Base-by-base conservation (phyloP, 2,888 invertebrate genomes). In the Adelphocoris suturalis region DNA sequence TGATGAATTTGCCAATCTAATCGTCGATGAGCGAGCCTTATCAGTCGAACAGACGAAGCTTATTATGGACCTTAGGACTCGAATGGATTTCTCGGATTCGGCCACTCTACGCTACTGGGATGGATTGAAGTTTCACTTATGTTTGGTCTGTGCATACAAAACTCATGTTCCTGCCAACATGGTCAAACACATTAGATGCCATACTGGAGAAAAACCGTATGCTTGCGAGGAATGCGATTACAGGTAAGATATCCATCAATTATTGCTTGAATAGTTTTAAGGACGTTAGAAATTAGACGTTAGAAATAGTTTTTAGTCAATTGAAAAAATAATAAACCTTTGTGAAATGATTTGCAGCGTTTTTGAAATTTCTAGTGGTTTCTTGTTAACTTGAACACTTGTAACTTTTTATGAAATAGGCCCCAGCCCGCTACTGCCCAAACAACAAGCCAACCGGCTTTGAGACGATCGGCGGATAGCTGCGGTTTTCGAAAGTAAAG, bases 201-300 rank as follows among this genome's bases (percentile, higher is more conserved):
- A 90, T 57, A 86, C 80, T 0, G 87, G 86, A 0, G 90, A 90
- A 23, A 90, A 81, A 81, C 87, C 78, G 0, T 90, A 57, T 19
- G 78, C 14, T 4, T 90, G 90, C 23, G 27, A 47, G 14, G 37
- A 86, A 14, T 90, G 90, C 14, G 90, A 90, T n/a, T 90, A 90
- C 28, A 46, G 48, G 46, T 80, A 48, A 80, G 19, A 37, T 55
- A 37, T 76, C 7, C 37, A 7, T 37, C 37, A 37, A 37, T 19
- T 57, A n/a, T 57, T n/a, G n/a, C n/a, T n/a, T n/a, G n/a, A n/a
- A n/a, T n/a, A n/a, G n/a, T n/a, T n/a, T n/a, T n/a, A n/a, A n/a
- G n/a, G n/a, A n/a, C n/a, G n/a, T n/a, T n/a, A n/a, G n/a, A n/a
- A n/a, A n/a, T n/a, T n/a, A n/a, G n/a, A n/a, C n/a, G n/a, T n/a